Conservation (phyloP, 2,888 invertebrate species). For the Camptogramma bilineatum region DNA sequence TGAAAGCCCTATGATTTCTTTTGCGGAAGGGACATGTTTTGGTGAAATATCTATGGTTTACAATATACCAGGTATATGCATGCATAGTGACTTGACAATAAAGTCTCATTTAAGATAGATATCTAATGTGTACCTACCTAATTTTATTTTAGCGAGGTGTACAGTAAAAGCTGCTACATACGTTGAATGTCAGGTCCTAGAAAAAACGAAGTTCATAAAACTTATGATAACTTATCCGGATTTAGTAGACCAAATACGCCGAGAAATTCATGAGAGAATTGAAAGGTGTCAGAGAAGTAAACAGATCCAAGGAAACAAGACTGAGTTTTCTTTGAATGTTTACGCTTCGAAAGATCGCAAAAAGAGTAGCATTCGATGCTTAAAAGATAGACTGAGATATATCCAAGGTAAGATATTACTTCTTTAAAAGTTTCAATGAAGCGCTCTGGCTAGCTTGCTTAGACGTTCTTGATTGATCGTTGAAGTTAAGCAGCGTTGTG, state of each 20-base stretch:
- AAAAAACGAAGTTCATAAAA: conserved; percentile 77
- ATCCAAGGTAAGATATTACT: conserved; percentile 65
- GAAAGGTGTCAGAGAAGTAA: conserved; percentile 58
- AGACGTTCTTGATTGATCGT: no score
- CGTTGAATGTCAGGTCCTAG: conserved; percentile 82
- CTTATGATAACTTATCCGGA: conserved; percentile 81
- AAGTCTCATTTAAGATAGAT: neutral
- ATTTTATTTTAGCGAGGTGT: conserved; percentile 68
- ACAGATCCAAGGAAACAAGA: conserved; percentile 48
- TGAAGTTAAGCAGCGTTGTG: no score
- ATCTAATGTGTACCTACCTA: neutral
- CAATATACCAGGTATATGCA: conserved; percentile 76
- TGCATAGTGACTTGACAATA: neutral
- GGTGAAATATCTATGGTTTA: conserved; percentile 82
- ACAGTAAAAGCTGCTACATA: conserved; percentile 83
- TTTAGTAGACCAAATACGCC: conserved; percentile 63
- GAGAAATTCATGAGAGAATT: conserved; percentile 68
- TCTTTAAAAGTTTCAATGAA: no score
- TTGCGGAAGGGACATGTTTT: conserved; percentile 80
- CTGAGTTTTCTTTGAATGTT: conserved; percentile 68
- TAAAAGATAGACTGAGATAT: conserved; percentile 78
- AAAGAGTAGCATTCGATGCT: conserved; percentile 79
- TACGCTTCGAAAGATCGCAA: conserved; percentile 77
- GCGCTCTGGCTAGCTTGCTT: no score
- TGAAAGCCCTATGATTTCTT: conserved; percentile 82